These are phyloP conservation scores for Jaculus jaculus DNA, from an alignment of 2,113 vertebrate species.

Conservation along the genomic window DNA sequence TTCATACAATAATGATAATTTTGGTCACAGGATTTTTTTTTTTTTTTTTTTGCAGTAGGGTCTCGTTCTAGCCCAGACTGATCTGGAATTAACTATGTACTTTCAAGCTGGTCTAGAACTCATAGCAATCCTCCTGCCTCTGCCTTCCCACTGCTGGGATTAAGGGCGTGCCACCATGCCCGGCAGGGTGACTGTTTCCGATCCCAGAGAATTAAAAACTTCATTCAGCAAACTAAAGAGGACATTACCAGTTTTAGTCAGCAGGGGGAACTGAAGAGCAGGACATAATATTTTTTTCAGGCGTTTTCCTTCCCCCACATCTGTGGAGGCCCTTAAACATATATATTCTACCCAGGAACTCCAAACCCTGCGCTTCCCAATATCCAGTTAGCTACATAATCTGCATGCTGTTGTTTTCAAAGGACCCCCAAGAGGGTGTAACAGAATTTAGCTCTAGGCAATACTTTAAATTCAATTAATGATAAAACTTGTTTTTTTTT, in stretches of 20 bases:
- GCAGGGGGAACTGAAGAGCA: conserved; percentile 61
- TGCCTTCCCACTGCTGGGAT: too few species aligned
- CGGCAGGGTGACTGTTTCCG: not conserved
- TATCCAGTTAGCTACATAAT: not conserved
- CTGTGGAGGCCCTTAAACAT: not conserved
- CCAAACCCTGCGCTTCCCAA: not conserved
- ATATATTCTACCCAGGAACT: not conserved
- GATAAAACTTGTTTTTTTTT: not conserved
- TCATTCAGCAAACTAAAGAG: conserved; percentile 6
- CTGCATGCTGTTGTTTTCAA: not conserved
- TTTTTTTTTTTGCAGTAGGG: too few species aligned
- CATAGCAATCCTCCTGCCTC: too few species aligned
- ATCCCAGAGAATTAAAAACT: not conserved
- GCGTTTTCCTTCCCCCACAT: not conserved
- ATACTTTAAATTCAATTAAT: conserved; percentile 9
- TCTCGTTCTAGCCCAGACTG: too few species aligned
- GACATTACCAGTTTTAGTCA: conserved; percentile 43
- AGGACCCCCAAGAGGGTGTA: not conserved
- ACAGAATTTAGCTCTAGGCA: not conserved
- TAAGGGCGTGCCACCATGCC: too few species aligned
- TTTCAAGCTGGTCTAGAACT: too few species aligned
- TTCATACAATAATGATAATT: not conserved
- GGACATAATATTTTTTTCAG: not conserved
- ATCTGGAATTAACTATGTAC: too few species aligned
- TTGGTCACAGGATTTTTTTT: not conserved